phyloP scores from a whole-genome alignment of 2,888 invertebrate species.

The Drosophila mimetica region DNA sequence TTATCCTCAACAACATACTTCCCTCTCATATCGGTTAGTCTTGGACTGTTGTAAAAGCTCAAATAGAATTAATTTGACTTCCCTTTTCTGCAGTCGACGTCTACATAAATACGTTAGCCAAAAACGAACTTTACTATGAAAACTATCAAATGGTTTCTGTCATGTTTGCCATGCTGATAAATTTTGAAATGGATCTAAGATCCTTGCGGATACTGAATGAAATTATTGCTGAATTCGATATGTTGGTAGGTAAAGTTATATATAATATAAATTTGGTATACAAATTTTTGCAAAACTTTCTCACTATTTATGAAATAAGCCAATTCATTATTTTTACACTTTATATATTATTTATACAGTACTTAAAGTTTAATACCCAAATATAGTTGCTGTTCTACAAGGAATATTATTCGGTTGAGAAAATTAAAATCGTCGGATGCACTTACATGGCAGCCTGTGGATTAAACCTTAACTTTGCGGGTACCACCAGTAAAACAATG shows the following conservation, averaged over 20 bases:
- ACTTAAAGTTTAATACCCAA: background rate
- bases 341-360: too few species aligned
- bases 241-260: slow-evolving; percentile 86
- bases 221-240: slow-evolving; percentile 96
- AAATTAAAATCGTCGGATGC: slow-evolving; percentile 98
- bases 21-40: slow-evolving; percentile 94
- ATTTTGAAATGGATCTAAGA: slow-evolving; percentile 88
- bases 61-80: background rate
- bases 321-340: too few species aligned
- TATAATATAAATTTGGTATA: too few species aligned
- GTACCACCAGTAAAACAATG: slow-evolving; percentile 54
- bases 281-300: too few species aligned
- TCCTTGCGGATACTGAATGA: slow-evolving; percentile 91
- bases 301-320: too few species aligned
- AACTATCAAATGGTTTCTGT: slow-evolving; percentile 95
- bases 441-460: slow-evolving; percentile 99
- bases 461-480: slow-evolving; percentile 89
- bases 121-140: slow-evolving; percentile 93
- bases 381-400: slow-evolving; percentile 86
- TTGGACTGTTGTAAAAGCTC: too few species aligned
- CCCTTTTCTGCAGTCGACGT: slow-evolving; percentile 33
- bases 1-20: slow-evolving; percentile 95
- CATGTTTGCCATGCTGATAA: slow-evolving; percentile 97
- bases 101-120: slow-evolving; percentile 87
- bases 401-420: slow-evolving; percentile 90